Conservation (phyloP, 2,888 invertebrate species). For the Brenthis ino region DNA sequence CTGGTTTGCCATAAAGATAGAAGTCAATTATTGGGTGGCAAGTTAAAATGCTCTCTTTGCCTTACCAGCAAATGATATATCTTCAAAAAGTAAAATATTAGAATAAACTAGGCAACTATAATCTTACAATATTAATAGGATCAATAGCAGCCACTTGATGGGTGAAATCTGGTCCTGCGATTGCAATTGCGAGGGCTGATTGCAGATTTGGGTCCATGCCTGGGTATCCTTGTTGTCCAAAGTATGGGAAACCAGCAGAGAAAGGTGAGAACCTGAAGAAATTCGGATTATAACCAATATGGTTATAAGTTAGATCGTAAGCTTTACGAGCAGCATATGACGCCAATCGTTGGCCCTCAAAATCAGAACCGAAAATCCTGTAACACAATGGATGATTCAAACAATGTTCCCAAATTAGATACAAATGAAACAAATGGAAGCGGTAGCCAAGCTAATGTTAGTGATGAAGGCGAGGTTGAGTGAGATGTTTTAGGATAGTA, state of each 20-base stretch:
- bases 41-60: too few relatives aligned
- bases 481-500: neutral
- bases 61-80: too few relatives aligned
- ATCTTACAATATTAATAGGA: conserved; percentile 83
- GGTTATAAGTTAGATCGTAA: conserved; percentile 66
- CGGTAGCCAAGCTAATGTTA: conserved; percentile 30
- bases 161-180: conserved; percentile 77
- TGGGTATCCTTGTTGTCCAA: conserved; percentile 44
- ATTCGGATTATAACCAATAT: conserved; percentile 57
- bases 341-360: conserved; percentile 63
- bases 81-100: neutral
- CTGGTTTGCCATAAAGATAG: too few relatives aligned
- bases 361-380: conserved; percentile 65
- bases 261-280: conserved; percentile 58
- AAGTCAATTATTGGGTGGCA: too few relatives aligned
- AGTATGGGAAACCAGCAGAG: conserved; percentile 45
- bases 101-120: neutral
- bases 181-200: conserved; percentile 79
- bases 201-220: conserved; percentile 49
- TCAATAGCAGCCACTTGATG: conserved; percentile 83
- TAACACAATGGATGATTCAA: conserved; percentile 44
- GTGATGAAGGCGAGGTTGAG: conserved; percentile 1
- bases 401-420: conserved; percentile 28
- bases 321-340: conserved; percentile 68
- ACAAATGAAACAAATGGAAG: conserved; percentile 30